Evolutionary conservation across 1,140 invertebrate genomes (phyloP), one percentile per base, ranked within the genome.

Genomic region (Drosophila carrolli): DNA sequence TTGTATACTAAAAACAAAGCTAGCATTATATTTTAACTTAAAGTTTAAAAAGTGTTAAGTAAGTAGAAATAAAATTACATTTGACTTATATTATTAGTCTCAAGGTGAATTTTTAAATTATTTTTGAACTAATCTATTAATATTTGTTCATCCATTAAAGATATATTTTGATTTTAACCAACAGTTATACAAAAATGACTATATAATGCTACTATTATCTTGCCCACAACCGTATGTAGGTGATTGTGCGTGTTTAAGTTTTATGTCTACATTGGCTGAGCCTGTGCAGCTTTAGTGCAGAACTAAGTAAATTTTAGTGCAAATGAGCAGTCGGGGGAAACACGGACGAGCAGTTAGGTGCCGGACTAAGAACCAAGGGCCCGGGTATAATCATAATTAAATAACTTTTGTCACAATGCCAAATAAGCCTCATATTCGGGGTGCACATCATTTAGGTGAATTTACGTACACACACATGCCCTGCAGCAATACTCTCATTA

Each of bases 361-460:
- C 78, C 56, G 60, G 77, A 55, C 59, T 40, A 61, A 75, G 78
- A 60, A 68, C 54, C 62, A 43, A 82, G 82, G 68, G 23, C 44
- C 66, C 38, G 67, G 67, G 57, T 83, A 73, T 86, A 86, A 86
- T 86, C 79, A 86, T 86, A 86, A 86, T 86, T 86, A 86, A 86
- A 86, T 86, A 88, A 86, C 83, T 86, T 86, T 88, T 88, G 83
- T 82, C 79, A 82, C 79, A 79, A 65, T 81, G 75, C 82, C 82
- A 85, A 81, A 77, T 67, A 85, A 70, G 78, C 62, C 37, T 80
- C 59, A 65, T 66, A 75, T 58, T 51, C 19, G 72, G 73, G 54
- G 51, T 59, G 55, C 75, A 89, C 83, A 83, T 88, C 79, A 89
- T 89, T 88, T 88, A 82, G 47, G 60, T 63, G 75, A 80, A 89